Conservation (phyloP, 2,888 invertebrate species). For the Phaonia tiefii region DNA sequence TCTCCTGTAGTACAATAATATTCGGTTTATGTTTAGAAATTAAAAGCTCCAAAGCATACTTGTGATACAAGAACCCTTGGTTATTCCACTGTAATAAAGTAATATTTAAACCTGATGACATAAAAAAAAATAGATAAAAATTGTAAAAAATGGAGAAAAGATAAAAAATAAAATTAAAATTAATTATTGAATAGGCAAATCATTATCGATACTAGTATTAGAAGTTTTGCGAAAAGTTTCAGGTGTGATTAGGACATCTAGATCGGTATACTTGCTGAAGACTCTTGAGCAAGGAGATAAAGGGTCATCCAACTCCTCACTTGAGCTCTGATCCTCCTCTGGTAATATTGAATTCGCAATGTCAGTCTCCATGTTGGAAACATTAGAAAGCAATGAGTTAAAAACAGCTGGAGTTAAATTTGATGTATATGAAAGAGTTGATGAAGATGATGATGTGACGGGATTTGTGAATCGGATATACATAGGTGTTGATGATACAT, state of each 20-base stretch:
- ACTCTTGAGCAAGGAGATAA: too few relatives aligned
- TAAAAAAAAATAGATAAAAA: not conserved
- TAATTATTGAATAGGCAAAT: not conserved
- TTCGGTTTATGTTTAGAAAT: not conserved
- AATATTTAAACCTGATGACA: not conserved
- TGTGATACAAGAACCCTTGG: too few relatives aligned
- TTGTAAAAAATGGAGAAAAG: too few relatives aligned
- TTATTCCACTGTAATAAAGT: conserved; percentile 35
- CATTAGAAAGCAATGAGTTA: too few relatives aligned
- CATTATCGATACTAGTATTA: too few relatives aligned
- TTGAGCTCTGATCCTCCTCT: too few relatives aligned
- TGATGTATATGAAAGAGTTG: not conserved
- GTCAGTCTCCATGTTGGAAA: not conserved
- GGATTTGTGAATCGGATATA: too few relatives aligned
- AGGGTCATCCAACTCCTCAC: too few relatives aligned
- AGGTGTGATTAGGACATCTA: not conserved
- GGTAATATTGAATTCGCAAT: too few relatives aligned
- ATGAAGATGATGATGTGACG: too few relatives aligned
- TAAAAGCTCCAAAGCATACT: not conserved
- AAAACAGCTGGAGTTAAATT: not conserved
- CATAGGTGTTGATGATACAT: too few relatives aligned
- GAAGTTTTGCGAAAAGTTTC: not conserved
- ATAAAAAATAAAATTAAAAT: not conserved
- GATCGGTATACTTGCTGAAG: not conserved
- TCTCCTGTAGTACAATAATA: too few relatives aligned